Conservation (phyloP, 1,140 invertebrate species). For the Homalodisca vitripennis region DNA sequence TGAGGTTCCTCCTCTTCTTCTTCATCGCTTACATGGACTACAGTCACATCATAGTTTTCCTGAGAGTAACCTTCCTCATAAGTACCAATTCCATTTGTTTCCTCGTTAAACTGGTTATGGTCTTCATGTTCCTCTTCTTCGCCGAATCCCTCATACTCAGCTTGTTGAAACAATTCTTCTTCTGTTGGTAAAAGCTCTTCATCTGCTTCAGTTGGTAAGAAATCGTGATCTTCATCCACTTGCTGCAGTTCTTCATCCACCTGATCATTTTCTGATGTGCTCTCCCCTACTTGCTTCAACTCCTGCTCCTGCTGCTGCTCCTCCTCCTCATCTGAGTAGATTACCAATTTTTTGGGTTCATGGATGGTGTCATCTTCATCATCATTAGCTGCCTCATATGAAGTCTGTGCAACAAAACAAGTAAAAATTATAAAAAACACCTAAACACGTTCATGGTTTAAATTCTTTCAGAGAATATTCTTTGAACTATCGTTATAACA, state of each 20-base stretch:
- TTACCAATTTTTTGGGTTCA: background rate
- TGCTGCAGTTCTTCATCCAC: background rate
- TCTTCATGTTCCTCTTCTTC: background rate
- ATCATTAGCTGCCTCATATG: background rate
- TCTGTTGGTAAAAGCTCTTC: background rate
- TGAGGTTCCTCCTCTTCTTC: conserved; percentile 12
- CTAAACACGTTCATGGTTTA: background rate
- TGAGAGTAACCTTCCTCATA: background rate
- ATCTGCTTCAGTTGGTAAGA: background rate
- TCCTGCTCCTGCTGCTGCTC: background rate
- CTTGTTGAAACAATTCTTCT: background rate
- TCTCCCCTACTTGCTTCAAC: background rate
- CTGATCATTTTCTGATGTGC: background rate
- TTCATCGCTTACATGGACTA: conserved; percentile 2
- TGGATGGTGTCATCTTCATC: background rate
- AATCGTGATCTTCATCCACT: background rate
- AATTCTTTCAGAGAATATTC: background rate
- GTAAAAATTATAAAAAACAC: background rate
- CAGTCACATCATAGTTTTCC: background rate
- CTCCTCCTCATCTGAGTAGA: background rate
- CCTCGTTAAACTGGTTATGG: background rate
- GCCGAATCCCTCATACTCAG: background rate
- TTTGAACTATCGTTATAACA: no score
- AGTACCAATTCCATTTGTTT: background rate
- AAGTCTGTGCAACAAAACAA: background rate